Conservation (phyloP, 2,797 vertebrate species). For the Bradypodion ventrale region DNA sequence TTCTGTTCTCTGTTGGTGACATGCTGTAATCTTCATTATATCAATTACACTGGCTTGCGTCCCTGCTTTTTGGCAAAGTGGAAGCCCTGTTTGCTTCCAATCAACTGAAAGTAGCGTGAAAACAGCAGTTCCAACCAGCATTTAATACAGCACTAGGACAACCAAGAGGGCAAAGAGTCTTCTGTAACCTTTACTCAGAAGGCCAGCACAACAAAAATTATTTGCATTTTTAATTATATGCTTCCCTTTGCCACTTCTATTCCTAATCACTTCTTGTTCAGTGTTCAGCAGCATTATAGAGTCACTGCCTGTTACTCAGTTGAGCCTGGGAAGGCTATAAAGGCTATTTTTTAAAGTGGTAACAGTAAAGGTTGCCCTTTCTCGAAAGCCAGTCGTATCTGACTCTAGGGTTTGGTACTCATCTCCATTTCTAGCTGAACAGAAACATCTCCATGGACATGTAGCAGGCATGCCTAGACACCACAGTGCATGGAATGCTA, state of each 20-base stretch:
- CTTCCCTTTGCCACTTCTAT: background rate
- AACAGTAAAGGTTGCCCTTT: background rate
- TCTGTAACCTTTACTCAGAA: slow-evolving; percentile 4
- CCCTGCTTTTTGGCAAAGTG: background rate
- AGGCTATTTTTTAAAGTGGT: background rate
- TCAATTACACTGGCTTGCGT: background rate
- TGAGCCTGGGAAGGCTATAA: background rate
- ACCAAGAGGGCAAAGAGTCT: background rate
- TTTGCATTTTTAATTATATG: background rate
- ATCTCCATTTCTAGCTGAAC: too few species aligned
- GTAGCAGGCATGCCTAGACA: too few species aligned
- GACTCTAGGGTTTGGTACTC: too few species aligned
- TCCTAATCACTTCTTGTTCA: background rate
- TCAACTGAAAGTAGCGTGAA: background rate
- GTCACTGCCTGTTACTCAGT: background rate
- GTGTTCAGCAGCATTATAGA: background rate
- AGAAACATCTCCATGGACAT: too few species aligned
- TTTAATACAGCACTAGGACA: background rate
- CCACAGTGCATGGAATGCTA: too few species aligned
- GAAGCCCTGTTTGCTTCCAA: background rate
- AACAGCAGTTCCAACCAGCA: background rate
- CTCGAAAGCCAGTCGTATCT: too few species aligned
- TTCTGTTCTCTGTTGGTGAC: background rate
- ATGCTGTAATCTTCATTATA: background rate
- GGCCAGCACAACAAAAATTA: background rate